Evolutionary conservation across 2,113 vertebrate genomes (phyloP), one percentile per base, ranked within the genome.

Genomic region (Syngnathus typhle): DNA sequence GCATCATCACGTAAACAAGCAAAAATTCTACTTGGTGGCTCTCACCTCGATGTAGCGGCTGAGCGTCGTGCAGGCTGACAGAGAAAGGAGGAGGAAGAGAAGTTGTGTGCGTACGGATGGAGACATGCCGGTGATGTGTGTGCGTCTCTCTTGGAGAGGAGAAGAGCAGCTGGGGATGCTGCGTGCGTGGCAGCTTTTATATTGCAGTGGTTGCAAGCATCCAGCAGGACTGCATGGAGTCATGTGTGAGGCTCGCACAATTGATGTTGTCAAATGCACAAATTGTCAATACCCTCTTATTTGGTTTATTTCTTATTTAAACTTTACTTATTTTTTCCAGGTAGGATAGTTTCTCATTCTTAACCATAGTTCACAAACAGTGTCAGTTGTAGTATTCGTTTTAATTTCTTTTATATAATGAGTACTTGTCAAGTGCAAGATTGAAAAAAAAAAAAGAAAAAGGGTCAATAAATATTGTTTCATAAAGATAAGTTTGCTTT

Each of bases 21-120:
- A 8, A 9, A 21, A 7, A 13, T 7, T 6, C 7, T 39, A 5
- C 56, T 21, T 16, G 44, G 0, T 21, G 36, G n/a, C 36, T 43
- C 65, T 77, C 74, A 88, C 88, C 83, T 88, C 73, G 2, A 88
- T 76, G 72, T 87, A 81, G 61, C 85, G 85, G 52, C 81, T 69
- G 76, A 84, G 74, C 37, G 74, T 83, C 69, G 55, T 81, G 52
- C 73, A 60, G 1, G 75, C 71, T 2, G 81, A 82, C 27, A 89
- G 77, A 51, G 83, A 84, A 74, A 89, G 46, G 3, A 88, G 71
- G 9, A 84, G 76, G 69, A 89, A 70, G 56, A 89, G 21, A 56
- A 88, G 75, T 63, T 88, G 85, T 11, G 82, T 1, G 65, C 88
- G 80, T 68, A 46, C 69, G 75, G 76, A 36, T 70, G 59, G 54